Evolutionary conservation across 2,888 invertebrate species (phyloP), one percentile per base, ranked within the genome.

Genomic region (Xanthostigma xanthostigma): DNA sequence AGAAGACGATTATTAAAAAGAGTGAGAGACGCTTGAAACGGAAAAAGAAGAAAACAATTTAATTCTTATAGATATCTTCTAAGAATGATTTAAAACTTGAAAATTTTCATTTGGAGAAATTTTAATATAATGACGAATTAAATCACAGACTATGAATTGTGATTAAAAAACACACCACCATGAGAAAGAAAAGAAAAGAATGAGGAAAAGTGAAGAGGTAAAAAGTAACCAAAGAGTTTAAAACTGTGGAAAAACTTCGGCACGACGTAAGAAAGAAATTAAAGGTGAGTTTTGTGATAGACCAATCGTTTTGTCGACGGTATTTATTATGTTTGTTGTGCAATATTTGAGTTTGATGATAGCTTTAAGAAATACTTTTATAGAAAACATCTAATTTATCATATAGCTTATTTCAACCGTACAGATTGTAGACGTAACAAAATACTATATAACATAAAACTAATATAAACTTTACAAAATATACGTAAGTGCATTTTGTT

Each of bases 221-320:
- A 48, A 48, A 48, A 48, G 48, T 48, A 48, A 42, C 42, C 36
- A 40, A 48, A 41, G 48, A 48, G 48, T 48, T 48, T 33, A 37
- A 48, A 37, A 48, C 40, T 36, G 37, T 27, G 42, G 43, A 43
- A 43, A 48, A 48, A 46, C 37, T 45, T 45, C 36, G 35, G 33
- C 14, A 41, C 33, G 39, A 41, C 41, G 41, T 43, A 27, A 40
- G 46, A 46, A 46, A 46, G 46, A 46, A 46, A 46, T 46, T 46
- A 46, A 46, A 46, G 46, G 46, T 46, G 46, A 27, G 27, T 27
- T n/a, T 27, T 27, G 27, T 27, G 6, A 27, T 27, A 27, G 27
- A 27, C 27, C 27, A 27, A 27, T 27, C 27, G 6, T 27, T 27
- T 27, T 27, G 6, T 27, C 27, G 27, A 27, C 27, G 27, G 5